Evolutionary conservation across 2,888 invertebrate species (phyloP).

Genomic region (Mesochorus sp.): DNA sequence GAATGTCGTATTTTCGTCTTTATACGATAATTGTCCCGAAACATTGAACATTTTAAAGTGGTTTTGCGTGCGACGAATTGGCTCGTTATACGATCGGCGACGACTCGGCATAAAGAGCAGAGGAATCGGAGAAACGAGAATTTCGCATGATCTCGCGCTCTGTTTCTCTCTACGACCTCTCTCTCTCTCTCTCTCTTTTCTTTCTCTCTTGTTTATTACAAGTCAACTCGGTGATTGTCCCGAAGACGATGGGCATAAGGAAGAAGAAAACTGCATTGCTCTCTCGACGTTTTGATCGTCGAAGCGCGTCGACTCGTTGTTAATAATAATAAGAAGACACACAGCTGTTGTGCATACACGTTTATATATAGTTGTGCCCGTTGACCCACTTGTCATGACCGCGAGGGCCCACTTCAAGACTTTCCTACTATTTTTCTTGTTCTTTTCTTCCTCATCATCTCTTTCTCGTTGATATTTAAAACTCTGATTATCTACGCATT

Average conservation of each 20-base stretch:
- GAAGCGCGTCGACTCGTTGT: conserved; percentile 70
- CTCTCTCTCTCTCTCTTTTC: conserved; percentile 2
- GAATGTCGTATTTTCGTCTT: no score
- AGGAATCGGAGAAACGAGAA: conserved; percentile 11
- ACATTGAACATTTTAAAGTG: conserved; percentile 7
- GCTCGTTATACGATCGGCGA: background rate
- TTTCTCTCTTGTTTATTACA: no score
- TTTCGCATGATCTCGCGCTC: conserved; percentile 68
- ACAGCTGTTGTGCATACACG: conserved; percentile 19
- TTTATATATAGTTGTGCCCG: conserved; percentile 5
- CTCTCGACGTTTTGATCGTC: conserved; percentile 67
- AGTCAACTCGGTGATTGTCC: conserved; percentile 62
- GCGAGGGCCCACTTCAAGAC: conserved; percentile 43
- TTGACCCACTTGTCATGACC: conserved; percentile 46
- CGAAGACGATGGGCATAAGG: conserved; percentile 53
- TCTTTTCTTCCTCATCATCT: background rate
- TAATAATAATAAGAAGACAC: conserved; percentile 30
- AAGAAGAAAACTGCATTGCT: conserved; percentile 49
- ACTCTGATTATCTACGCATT: no score
- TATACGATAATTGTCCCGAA: no score
- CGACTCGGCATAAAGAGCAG: background rate
- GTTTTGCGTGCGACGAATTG: conserved; percentile 30
- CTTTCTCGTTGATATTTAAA: background rate
- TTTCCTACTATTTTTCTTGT: background rate
- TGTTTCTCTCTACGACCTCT: conserved; percentile 66